These are phyloP conservation scores for Pyrochroa serraticornis DNA, from an alignment of 2,888 invertebrate genomes.

Conservation along the genomic window DNA sequence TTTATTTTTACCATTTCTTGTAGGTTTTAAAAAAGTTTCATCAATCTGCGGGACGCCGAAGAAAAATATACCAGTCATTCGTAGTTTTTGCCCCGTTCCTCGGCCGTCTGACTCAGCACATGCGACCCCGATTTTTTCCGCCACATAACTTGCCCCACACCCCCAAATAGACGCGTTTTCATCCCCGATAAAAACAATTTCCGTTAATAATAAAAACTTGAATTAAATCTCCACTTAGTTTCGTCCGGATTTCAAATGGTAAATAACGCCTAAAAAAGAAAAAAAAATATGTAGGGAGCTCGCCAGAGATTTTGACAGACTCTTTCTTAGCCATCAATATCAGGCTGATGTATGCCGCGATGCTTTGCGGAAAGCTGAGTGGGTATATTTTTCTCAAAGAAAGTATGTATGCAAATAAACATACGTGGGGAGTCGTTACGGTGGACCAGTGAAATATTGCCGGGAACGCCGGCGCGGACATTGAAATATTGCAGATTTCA, in stretches of 20 bases:
- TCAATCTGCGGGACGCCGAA: slow-evolving; percentile 49
- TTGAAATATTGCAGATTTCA: slow-evolving; percentile 58
- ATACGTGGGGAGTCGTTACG: slow-evolving; percentile 51
- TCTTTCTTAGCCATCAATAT: slow-evolving; percentile 56
- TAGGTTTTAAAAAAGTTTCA: slow-evolving; percentile 50
- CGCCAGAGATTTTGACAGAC: slow-evolving; percentile 56
- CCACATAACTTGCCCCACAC: slow-evolving; percentile 51
- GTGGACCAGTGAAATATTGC: slow-evolving; percentile 57
- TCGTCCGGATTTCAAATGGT: too few relatives aligned
- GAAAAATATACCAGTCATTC: slow-evolving; percentile 56
- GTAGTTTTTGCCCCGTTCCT: slow-evolving; percentile 49
- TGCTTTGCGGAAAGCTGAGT: slow-evolving; percentile 53
- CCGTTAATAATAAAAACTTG: not conserved
- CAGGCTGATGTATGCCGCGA: slow-evolving; percentile 51
- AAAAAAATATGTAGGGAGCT: slow-evolving; percentile 48
- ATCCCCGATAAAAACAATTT: not conserved
- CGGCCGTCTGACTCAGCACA: slow-evolving; percentile 56
- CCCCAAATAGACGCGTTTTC: not conserved
- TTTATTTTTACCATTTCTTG: slow-evolving; percentile 54
- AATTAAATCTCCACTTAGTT: not conserved
- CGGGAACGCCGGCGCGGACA: slow-evolving; percentile 55
- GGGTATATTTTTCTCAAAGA: slow-evolving; percentile 57
- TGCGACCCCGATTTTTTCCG: slow-evolving; percentile 55
- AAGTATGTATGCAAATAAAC: slow-evolving; percentile 56
- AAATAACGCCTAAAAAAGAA: slow-evolving; percentile 27